Evolutionary conservation across 2,797 vertebrate genomes (phyloP).

Genomic region (Amblyraja radiata): DNA sequence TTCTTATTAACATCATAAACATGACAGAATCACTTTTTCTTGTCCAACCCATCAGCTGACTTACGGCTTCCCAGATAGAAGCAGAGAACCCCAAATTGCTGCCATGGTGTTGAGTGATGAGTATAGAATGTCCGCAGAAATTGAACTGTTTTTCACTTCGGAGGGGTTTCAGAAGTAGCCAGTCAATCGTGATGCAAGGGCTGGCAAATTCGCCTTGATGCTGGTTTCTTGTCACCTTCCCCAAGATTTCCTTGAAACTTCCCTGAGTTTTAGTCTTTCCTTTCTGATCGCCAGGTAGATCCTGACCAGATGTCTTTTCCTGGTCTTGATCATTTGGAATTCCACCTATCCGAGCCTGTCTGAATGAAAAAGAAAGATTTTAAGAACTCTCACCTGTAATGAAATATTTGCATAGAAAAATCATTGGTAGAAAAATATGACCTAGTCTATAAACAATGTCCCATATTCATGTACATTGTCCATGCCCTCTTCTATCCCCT

Average conservation of each 20-base stretch:
- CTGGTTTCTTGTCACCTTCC: neutral
- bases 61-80: conserved; percentile 24
- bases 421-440: neutral
- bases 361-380: neutral
- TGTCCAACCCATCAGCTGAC: neutral
- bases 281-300: neutral
- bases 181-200: neutral
- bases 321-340: neutral
- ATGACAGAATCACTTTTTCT: neutral
- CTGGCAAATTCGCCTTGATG: neutral
- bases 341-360: neutral
- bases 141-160: neutral
- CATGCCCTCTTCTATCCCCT: too few relatives aligned
- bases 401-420: neutral
- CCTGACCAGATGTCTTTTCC: neutral
- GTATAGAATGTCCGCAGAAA: neutral
- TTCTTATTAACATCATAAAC: neutral
- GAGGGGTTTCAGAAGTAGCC: neutral
- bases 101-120: neutral
- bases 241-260: neutral
- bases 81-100: neutral
- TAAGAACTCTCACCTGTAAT: neutral
- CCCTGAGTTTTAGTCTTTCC: neutral
- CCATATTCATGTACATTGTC: neutral
- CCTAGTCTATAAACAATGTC: neutral